Evolutionary conservation across 2,113 vertebrate species (phyloP).

Genomic region (Plotosus lineatus): DNA sequence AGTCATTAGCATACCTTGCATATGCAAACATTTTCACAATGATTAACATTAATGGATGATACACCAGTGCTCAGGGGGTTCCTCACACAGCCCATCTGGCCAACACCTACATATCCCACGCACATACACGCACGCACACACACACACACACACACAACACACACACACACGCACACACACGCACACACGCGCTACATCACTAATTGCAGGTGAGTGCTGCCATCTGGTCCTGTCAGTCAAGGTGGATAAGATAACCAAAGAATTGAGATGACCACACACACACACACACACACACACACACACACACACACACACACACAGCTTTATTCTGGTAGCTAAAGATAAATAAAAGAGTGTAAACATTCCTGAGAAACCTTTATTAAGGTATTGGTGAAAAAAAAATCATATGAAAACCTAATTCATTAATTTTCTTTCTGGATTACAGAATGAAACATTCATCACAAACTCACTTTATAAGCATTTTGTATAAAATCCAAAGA

Average conservation of each 20-base stretch:
- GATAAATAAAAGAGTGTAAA: neutral
- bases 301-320: slow-evolving; percentile 18
- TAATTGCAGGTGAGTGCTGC: slow-evolving; percentile 44
- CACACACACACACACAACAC: slow-evolving; percentile 21
- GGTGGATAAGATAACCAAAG: slow-evolving; percentile 44
- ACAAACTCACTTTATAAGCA: neutral
- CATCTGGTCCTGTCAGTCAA: slow-evolving; percentile 49
- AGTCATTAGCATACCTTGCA: slow-evolving; percentile 29
- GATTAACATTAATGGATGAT: slow-evolving; percentile 45
- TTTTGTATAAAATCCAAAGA: neutral
- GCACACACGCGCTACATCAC: slow-evolving; percentile 5
- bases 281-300: slow-evolving; percentile 24
- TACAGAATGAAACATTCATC: neutral
- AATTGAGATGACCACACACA: slow-evolving; percentile 31
- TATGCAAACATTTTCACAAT: slow-evolving; percentile 45
- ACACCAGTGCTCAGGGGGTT: slow-evolving; percentile 38
- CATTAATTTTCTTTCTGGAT: neutral
- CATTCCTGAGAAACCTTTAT: neutral
- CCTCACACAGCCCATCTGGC: slow-evolving; percentile 43
- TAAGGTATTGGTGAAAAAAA: neutral
- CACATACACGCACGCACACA: slow-evolving; percentile 16
- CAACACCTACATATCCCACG: slow-evolving; percentile 28
- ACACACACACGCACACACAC: slow-evolving; percentile 26
- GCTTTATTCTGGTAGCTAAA: neutral
- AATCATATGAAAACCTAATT: neutral